Evolutionary conservation across 2,888 invertebrate species (phyloP).

Genomic region (Drosophila mercatorum): DNA sequence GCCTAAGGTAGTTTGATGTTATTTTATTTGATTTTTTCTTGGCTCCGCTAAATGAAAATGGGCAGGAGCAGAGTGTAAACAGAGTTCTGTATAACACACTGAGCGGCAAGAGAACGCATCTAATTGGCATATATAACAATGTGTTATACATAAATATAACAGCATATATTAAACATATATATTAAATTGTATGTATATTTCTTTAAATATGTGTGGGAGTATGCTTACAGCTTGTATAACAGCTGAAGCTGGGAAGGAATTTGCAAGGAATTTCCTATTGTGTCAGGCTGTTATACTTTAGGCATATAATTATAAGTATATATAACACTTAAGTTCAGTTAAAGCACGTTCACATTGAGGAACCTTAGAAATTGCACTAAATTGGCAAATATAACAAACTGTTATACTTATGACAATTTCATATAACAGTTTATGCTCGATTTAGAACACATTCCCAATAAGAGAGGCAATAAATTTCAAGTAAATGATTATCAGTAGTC

Average conservation of each 20-base stretch:
- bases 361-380: not conserved
- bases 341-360: not conserved
- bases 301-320: not conserved
- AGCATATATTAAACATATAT: not conserved
- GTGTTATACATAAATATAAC: not conserved
- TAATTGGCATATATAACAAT: conserved; percentile 39
- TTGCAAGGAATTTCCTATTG: conserved; percentile 5
- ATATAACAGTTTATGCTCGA: not conserved
- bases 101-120: conserved; percentile 14
- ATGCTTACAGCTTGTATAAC: not conserved
- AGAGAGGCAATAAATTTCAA: no score
- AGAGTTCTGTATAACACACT: conserved; percentile 46
- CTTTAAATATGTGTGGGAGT: not conserved
- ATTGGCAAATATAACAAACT: conserved; percentile 25
- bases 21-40: conserved; percentile 76
- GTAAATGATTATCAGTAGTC: no score
- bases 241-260: not conserved
- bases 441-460: not conserved
- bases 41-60: conserved; percentile 62
- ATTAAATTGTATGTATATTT: not conserved
- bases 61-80: conserved; percentile 73
- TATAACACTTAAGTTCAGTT: not conserved
- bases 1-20: conserved; percentile 81
- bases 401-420: conserved; percentile 10
- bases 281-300: conserved; percentile 5